phyloP scores from a whole-genome alignment of 2,888 invertebrate species.

The Mantis religiosa region DNA sequence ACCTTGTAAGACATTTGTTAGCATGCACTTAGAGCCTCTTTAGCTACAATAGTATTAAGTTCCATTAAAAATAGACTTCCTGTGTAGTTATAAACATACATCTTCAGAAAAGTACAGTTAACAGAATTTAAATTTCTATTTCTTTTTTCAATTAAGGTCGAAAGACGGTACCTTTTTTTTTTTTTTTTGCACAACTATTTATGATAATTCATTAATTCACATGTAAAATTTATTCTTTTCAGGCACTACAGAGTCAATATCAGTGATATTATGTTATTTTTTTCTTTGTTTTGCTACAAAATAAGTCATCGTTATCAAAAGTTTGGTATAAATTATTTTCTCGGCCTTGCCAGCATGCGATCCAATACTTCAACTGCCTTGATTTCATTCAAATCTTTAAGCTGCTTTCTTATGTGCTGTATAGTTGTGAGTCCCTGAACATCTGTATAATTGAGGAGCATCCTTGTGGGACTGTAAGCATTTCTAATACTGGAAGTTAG shows the following conservation, averaged over 20 bases:
- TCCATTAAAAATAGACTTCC: too few relatives aligned
- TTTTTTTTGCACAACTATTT: neutral
- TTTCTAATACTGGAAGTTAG: constrained; percentile 49
- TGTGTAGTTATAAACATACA: too few relatives aligned
- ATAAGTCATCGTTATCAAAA: too few relatives aligned
- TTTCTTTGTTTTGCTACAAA: neutral
- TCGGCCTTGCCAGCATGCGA: neutral
- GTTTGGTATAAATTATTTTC: neutral
- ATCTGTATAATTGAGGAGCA: constrained; percentile 49
- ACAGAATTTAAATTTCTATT: too few relatives aligned
- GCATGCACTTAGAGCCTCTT: too few relatives aligned
- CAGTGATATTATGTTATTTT: neutral
- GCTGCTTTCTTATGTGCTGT: constrained; percentile 38
- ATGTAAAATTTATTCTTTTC: neutral
- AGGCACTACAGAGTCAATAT: neutral
- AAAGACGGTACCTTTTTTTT: too few relatives aligned
- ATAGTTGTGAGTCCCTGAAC: constrained; percentile 36
- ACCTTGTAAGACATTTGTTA: too few relatives aligned
- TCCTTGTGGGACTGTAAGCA: constrained; percentile 50
- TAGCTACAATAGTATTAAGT: too few relatives aligned
- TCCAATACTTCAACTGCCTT: constrained; percentile 42
- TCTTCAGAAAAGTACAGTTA: too few relatives aligned
- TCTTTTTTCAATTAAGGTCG: too few relatives aligned
- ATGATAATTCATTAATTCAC: neutral
- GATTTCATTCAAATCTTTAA: constrained; percentile 43